Percentiles rank a stretch among this genome's conserved stretches.
Conservation (phyloP, 1,140 invertebrate genomes). For the Hylaeus anthracinus region DNA sequence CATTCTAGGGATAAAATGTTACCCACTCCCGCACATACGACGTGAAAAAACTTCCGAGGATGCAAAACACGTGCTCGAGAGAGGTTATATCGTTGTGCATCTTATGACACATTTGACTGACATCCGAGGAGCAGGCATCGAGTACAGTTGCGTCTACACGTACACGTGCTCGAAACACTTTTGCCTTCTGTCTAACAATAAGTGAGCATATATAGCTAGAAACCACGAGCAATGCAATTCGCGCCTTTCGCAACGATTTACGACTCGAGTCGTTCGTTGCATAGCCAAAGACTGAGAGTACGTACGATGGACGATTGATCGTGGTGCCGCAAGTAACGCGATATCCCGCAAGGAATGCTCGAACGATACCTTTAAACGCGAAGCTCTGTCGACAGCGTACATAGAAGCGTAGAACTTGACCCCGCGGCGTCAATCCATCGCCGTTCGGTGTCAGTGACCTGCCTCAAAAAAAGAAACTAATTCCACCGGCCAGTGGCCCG, state of each 20-base stretch:
- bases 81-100: too few relatives aligned
- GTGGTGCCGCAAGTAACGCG: slow-evolving; percentile 40
- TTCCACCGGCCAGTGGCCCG: slow-evolving; percentile 36
- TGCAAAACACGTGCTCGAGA: too few relatives aligned
- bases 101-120: background rate
- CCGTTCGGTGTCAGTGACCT: slow-evolving; percentile 57
- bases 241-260: slow-evolving; percentile 35
- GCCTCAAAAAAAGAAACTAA: slow-evolving; percentile 56
- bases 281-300: slow-evolving; percentile 17
- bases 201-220: background rate
- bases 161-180: background rate
- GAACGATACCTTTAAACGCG: slow-evolving; percentile 48
- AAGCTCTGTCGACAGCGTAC: slow-evolving; percentile 39
- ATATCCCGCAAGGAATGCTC: slow-evolving; percentile 56
- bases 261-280: slow-evolving; percentile 13
- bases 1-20: too few relatives aligned
- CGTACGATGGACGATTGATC: slow-evolving; percentile 26
- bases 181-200: background rate
- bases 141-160: background rate
- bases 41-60: background rate
- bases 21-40: background rate
- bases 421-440: slow-evolving; percentile 51
- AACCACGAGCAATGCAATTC: slow-evolving; percentile 1
- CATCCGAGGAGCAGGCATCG: too few relatives aligned
- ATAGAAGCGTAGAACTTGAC: slow-evolving; percentile 56